phyloP scores from a whole-genome alignment of 2,113 vertebrate genomes.

The Phylloscopus trochilus region DNA sequence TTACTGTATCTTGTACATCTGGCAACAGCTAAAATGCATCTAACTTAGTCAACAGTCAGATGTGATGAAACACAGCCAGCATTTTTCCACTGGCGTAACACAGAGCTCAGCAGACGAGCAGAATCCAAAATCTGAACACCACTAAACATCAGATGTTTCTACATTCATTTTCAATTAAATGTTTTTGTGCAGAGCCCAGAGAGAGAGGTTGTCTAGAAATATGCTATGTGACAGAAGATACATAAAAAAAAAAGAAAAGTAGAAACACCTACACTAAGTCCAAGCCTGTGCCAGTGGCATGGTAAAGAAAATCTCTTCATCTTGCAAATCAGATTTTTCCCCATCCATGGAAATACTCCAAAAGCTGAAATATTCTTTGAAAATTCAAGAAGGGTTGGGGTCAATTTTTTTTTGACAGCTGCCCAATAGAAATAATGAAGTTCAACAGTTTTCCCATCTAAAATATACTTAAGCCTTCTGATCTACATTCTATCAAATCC shows the following conservation, averaged over 20 bases:
- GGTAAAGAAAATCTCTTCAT: neutral
- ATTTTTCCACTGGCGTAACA: slow-evolving; percentile 42
- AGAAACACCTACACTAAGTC: neutral
- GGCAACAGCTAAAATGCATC: slow-evolving; percentile 54
- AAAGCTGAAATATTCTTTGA: neutral
- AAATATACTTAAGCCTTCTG: neutral
- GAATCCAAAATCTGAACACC: slow-evolving; percentile 47
- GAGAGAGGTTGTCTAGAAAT: slow-evolving; percentile 9
- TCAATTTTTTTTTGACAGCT: neutral
- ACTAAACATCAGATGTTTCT: slow-evolving; percentile 56
- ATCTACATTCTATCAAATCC: neutral
- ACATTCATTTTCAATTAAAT: slow-evolving; percentile 61
- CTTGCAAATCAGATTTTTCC: neutral
- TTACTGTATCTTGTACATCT: slow-evolving; percentile 65
- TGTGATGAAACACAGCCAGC: slow-evolving; percentile 64
- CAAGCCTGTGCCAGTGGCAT: neutral
- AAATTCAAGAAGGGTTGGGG: neutral
- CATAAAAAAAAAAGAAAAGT: slow-evolving; percentile 7
- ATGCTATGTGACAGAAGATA: slow-evolving; percentile 18
- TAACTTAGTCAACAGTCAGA: slow-evolving; percentile 65
- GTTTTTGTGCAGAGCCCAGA: slow-evolving; percentile 1
- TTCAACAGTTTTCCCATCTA: neutral
- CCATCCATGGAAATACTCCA: neutral
- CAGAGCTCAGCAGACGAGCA: slow-evolving; percentile 31
- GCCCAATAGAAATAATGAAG: neutral